phyloP scores from a whole-genome alignment of 2,888 invertebrate genomes.

The Heteromurus nitidus region DNA sequence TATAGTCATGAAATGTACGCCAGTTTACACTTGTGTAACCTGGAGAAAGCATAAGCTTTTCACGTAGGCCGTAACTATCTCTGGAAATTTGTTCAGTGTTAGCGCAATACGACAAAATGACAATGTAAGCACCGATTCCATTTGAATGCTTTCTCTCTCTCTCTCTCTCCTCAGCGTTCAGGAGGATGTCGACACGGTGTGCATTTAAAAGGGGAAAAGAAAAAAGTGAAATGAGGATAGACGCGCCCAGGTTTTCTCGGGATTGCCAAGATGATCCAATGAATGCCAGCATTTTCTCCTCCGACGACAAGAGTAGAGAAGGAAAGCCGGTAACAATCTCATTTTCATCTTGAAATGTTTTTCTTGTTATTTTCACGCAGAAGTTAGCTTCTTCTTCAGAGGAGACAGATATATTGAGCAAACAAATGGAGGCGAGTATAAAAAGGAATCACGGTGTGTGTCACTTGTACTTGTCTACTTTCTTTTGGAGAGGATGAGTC shows the following conservation, averaged over 20 bases:
- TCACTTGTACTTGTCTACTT: slow-evolving; percentile 60
- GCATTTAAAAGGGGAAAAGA: neutral
- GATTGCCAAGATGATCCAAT: slow-evolving; percentile 20
- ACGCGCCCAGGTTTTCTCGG: neutral
- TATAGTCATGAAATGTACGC: too few relatives aligned
- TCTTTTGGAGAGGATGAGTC: slow-evolving; percentile 14
- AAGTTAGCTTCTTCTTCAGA: slow-evolving; percentile 49
- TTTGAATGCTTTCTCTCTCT: neutral
- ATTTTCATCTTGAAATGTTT: slow-evolving; percentile 64
- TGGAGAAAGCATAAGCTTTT: too few relatives aligned
- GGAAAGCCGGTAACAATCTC: slow-evolving; percentile 59
- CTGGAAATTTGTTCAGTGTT: slow-evolving; percentile 52
- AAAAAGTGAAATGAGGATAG: neutral
- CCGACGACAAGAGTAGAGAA: neutral
- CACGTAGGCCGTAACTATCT: too few relatives aligned
- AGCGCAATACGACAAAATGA: slow-evolving; percentile 3
- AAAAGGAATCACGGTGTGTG: too few relatives aligned
- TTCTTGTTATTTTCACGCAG: slow-evolving; percentile 62
- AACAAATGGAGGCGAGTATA: too few relatives aligned
- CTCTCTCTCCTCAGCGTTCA: neutral
- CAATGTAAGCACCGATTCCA: slow-evolving; percentile 1
- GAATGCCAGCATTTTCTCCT: slow-evolving; percentile 11
- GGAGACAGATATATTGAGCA: slow-evolving; percentile 45
- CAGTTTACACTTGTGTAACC: too few relatives aligned
- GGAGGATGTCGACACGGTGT: neutral